Base-by-base conservation (phyloP, 1,140 invertebrate genomes). In the Harpegnathos saltator region DNA sequence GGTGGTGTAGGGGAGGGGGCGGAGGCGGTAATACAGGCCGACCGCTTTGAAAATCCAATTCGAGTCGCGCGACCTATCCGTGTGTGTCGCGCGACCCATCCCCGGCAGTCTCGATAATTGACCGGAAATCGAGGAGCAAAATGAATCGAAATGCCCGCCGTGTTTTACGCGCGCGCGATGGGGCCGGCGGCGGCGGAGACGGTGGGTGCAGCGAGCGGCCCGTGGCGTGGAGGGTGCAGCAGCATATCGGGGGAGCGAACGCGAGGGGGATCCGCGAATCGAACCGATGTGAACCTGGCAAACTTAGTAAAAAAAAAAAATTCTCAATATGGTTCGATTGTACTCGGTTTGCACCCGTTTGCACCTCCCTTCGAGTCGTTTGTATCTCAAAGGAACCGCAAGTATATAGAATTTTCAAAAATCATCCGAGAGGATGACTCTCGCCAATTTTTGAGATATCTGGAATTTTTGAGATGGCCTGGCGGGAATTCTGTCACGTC, bases 91-190 rank as follows among this genome's bases (percentile, higher is more conserved):
- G n/a, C n/a, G 56, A 26, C 56, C 50, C 33, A 52, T 19, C n/a
- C 52, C 29, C 29, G 56, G 84, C 83, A 77, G 58, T 84, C 63
- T 62, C 66, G 69, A 86, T 90, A 87, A 90, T 89, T 89, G 68
- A 26, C 77, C 85, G 87, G 85, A 88, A 89, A 89, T 89, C 74
- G 82, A 89, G 62, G 81, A 89, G 86, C 83, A 85, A 89, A 89
- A 89, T 85, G 82, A 84, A 82, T 86, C 69, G 84, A 63, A 82
- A 78, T 74, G 75, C 7, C 52, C 63, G 3, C 33, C 19, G 65
- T 72, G 66, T 68, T 84, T 74, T 54, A 83, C 52, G 54, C 22
- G 5, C 52, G 2, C 52, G 26, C 19, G 9, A 17, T n/a, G n/a
- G n/a, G n/a, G n/a, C n/a, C n/a, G n/a, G n/a, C n/a, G n/a, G n/a